Base-by-base conservation (phyloP, 2,113 vertebrate species). In the Eublepharis macularius region DNA sequence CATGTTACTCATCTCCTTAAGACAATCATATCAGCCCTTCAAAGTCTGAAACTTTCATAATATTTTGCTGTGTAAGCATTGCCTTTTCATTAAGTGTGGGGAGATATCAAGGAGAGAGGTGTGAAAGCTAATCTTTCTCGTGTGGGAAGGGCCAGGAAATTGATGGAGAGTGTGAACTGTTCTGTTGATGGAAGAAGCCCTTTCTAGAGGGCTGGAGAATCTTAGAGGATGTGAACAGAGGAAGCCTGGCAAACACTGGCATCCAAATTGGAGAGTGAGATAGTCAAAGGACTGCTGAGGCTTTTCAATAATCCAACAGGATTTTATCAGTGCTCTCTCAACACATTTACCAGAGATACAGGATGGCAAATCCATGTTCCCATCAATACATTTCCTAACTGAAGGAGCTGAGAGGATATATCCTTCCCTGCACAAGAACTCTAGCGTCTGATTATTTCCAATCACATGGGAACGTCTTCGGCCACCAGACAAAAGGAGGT, bases 341-440 rank as follows among this genome's bases (percentile, higher is more conserved):
- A 1, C 3, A 57, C 47, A 54, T 49, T 90, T 90, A 87, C 82
- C 82, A 41, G 75, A 1, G 12, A 82, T 36, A n/a, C 86, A 90
- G 3, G 57, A 85, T 10, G 89, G 89, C 24, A 90, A 77, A 5
- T 85, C 1, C 13, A 90, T 69, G 32, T 63, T 68, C 29, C 89
- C 89, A 29, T 87, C 24, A 43, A 63, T 17, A 87, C 89, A 90
- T 34, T 19, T 66, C 49, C 41, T 19, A 29, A 65, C 10, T 17
- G 80, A 51, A 75, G 54, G 65, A 36, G 0, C 1, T 41, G n/a
- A 32, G 57, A 70, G 39, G 3, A 74, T 8, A 63, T 70, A 82
- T 65, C 78, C 80, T 76, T 84, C 45, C 1, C 21, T 8, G 21
- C 86, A 90, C 24, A 13, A 26, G 54, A 85, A 87, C 39, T 51